A percentile compares a stretch with the other conserved stretches of the same genome.
phyloP scores from a whole-genome alignment of 2,888 invertebrate genomes.

The Magallana nippona region DNA sequence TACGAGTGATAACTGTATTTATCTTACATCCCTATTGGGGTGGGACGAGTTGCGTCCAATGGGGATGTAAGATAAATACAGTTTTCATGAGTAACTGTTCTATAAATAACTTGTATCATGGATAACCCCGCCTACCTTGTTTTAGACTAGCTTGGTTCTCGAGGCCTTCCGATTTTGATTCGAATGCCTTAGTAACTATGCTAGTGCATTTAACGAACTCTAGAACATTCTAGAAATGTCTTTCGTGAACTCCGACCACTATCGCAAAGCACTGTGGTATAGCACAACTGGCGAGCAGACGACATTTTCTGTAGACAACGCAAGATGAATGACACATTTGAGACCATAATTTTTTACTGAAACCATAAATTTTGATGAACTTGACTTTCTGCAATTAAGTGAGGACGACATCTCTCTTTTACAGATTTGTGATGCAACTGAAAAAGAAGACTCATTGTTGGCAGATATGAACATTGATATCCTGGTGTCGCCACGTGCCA shows the following conservation, averaged over 20 bases:
- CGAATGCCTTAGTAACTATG: too few relatives aligned
- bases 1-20: too few relatives aligned
- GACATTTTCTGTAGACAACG: not conserved
- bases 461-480: not conserved
- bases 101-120: too few relatives aligned
- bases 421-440: not conserved
- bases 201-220: not conserved
- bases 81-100: too few relatives aligned
- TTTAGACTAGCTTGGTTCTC: too few relatives aligned
- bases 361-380: slow-evolving; percentile 22
- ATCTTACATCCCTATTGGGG: too few relatives aligned
- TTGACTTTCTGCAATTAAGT: not conserved
- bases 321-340: not conserved
- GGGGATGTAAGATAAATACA: too few relatives aligned
- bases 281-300: not conserved
- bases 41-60: too few relatives aligned
- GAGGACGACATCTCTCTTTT: not conserved
- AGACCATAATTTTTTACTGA: too few relatives aligned
- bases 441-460: too few relatives aligned
- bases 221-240: slow-evolving; percentile 7
- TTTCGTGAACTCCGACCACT: not conserved
- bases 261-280: slow-evolving; percentile 25
- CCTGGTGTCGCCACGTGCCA: not conserved
- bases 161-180: too few relatives aligned
- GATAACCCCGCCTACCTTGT: too few relatives aligned